Conservation (phyloP, 2,113 vertebrate genomes). For the Pelusios castaneus region DNA sequence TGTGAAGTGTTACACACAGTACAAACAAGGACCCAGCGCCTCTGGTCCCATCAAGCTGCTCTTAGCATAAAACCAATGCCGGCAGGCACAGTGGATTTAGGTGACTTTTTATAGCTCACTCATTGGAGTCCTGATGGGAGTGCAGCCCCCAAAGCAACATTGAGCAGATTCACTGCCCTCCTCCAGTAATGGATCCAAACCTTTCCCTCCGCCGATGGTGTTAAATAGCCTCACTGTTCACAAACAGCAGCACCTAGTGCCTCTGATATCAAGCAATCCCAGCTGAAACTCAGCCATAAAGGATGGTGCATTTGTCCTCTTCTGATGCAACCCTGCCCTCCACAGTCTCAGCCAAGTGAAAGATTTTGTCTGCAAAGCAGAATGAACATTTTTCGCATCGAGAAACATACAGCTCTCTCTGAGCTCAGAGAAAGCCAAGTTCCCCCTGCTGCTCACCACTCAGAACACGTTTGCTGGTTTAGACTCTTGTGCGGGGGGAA, state of each 20-base stretch:
- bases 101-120: neutral
- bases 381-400: neutral
- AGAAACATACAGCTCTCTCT: neutral
- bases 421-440: neutral
- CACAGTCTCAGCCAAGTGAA: neutral
- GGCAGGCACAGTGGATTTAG: neutral
- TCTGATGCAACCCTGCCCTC: neutral
- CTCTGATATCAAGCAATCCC: neutral
- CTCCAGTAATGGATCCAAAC: neutral
- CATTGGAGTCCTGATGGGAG: neutral
- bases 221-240: neutral
- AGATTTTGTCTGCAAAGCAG: neutral
- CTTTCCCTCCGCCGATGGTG: neutral
- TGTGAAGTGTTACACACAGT: constrained; percentile 34
- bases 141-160: neutral
- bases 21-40: neutral
- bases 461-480: no score
- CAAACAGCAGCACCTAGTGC: neutral
- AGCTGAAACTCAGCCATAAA: neutral
- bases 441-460: no score
- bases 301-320: neutral
- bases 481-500: neutral
- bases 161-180: neutral
- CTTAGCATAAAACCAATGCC: neutral
- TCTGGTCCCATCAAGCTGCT: neutral